Base-by-base conservation (phyloP, 2,888 invertebrate species). In the Trichopoda pennipes region DNA sequence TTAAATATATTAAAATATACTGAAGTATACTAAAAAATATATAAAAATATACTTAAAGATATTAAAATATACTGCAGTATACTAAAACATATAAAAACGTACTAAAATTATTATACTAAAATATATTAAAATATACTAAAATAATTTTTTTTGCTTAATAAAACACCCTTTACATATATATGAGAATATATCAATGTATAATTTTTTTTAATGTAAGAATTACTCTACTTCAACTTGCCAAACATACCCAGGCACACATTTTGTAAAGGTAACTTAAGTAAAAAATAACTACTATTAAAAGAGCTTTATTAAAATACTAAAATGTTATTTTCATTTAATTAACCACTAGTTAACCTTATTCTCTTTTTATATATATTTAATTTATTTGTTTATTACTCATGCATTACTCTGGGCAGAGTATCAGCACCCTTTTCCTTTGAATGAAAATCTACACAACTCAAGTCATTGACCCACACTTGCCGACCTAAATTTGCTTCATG, bases 401-500 rank as follows among this genome's bases (percentile, higher is more conserved):
- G 19, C 17, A 32, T 4, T 23, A n/a, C n/a, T n/a, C n/a, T n/a
- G 56, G 32, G 23, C 12, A 32, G 32, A 16, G 47, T n/a, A 56
- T 23, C 17, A 38, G 12, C 32, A 35, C 73, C 66, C 35, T 42
- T 19, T 70, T 56, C 38, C 9, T 35, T 23, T 55, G 56, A 44
- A 14, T 49, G 10, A 17, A 49, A 55, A 21, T 42, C 56, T 21
- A 49, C 28, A 21, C 35, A 28, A 55, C 63, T 55, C 55, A 72
- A 82, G 82, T 82, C 82, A 82, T 82, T 82, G 82, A 82, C 79
- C 82, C 79, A 79, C 79, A 79, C 74, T 69, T 9, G n/a, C 19
- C 79, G 82, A 82, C 82, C 82, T 75, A 82, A 79, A 79, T 81
- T 78, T 63, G n/a, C 32, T 63, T 42, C 14, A 58, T 49, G 49